Base-by-base conservation (phyloP, 1,140 invertebrate genomes). In the Diorhabda elongata region DNA sequence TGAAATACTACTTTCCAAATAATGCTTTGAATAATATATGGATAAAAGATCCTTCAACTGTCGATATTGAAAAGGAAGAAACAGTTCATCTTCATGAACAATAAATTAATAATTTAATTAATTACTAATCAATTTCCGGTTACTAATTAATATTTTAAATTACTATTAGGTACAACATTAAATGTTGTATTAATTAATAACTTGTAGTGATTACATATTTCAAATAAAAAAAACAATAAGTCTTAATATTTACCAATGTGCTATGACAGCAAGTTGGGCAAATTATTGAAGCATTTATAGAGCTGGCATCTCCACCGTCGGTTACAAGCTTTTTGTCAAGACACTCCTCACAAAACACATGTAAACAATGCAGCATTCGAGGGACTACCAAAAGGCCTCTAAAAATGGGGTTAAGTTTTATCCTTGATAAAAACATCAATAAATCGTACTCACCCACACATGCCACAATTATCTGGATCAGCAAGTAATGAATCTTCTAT, bases 311-410 rank as follows among this genome's bases (percentile, higher is more conserved):
- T 57, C 86, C 87, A 60, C 84, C 85, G 77, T 90, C 91, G 76
- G 91, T 89, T 47, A 89, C 84, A 71, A 92, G 83, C 72, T 92
- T 85, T 78, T 92, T 92, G 76, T 93, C 90, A 71, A 97, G 84
- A 78, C 95, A 98, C 61, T 88, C 85, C 82, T 94, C 91, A 83
- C 95, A 97, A 83, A 96, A 97, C 4, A 94, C 93, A 84, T 97
- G 95, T 74, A 98, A 86, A 82, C 96, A 98, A 71, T 90, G 89
- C 71, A 98, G 85, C 57, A 97, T 90, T 73, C 94, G 88, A 58
- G 95, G 95, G 76, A 87, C 87, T 76, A 86, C 88, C 72, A 93
- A 83, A 75, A 90, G 91, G 77, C 89, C 87, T 72, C 87, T 87
- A 78, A 82, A 81, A 83, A 77, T 58, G n/a, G 52, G 41, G 41